These are phyloP conservation scores for Craterocephalus amniculus DNA, from an alignment of 2,797 vertebrate genomes.

Conservation along the genomic window DNA sequence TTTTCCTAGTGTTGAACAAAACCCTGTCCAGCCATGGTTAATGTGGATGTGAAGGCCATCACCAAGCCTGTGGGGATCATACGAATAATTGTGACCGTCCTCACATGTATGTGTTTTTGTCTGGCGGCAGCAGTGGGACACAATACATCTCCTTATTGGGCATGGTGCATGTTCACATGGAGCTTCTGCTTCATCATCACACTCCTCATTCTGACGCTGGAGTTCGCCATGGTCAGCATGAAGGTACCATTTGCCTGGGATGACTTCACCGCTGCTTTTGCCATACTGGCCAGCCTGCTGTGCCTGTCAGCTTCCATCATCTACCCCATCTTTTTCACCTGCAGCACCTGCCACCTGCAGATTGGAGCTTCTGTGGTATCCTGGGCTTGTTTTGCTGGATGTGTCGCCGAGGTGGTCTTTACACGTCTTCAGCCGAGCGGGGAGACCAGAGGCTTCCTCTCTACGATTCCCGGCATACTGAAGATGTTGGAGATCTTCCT, in stretches of 20 bases:
- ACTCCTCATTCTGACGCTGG: slow-evolving; percentile 84
- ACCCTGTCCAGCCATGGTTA: slow-evolving; percentile 32
- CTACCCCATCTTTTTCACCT: slow-evolving; percentile 80
- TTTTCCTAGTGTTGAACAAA: slow-evolving; percentile 4
- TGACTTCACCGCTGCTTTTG: slow-evolving; percentile 87
- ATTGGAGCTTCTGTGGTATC: slow-evolving; percentile 82
- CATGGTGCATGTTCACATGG: slow-evolving; percentile 93
- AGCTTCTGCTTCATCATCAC: slow-evolving; percentile 86
- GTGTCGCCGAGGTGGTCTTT: slow-evolving; percentile 80
- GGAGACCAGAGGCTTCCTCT: slow-evolving; percentile 87
- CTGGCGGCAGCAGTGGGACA: slow-evolving; percentile 75
- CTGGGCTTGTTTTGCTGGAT: slow-evolving; percentile 81
- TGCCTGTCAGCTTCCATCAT: slow-evolving; percentile 83
- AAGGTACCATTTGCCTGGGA: slow-evolving; percentile 88
- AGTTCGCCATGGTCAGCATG: slow-evolving; percentile 78
- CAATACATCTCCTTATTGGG: slow-evolving; percentile 56
- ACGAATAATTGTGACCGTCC: slow-evolving; percentile 76
- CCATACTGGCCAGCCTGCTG: slow-evolving; percentile 87
- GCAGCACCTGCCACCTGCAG: slow-evolving; percentile 42
- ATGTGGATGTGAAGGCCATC: slow-evolving; percentile 68
- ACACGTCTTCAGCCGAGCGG: slow-evolving; percentile 75
- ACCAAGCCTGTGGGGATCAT: slow-evolving; percentile 79
- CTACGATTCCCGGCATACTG: slow-evolving; percentile 85
- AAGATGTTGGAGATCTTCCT: slow-evolving; percentile 89
- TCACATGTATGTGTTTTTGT: slow-evolving; percentile 84